Base-by-base conservation (phyloP, 1,140 invertebrate genomes). In the Drosophila arizonae region DNA sequence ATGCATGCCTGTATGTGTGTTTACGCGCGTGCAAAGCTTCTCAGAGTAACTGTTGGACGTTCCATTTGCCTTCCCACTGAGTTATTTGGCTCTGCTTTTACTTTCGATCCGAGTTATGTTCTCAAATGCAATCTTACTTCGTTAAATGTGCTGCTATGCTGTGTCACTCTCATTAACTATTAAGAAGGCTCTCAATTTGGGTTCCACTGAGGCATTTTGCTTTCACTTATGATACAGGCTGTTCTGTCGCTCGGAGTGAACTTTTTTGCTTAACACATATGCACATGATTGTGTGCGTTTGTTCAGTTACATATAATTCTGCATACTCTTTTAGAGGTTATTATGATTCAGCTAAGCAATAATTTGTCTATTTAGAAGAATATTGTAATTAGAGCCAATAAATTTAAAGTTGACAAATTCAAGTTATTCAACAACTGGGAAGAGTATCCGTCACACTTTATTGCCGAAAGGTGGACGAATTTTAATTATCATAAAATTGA, bases 401-500 rank as follows among this genome's bases (percentile, higher is more conserved):
- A 24, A 24, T 1, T 24, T 24, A 24, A 2, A 24, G 21, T 24
- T 24, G 21, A 24, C 21, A 24, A 24, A 24, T 24, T 24, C 1
- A 24, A 24, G 21, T 36, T 10, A 36, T 36, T 36, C 2, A 36
- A 9, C 8, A 36, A 8, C 9, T 36, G 33, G 11, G 36, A 46
- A 4, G 0, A 46, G 17, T 6, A 17, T 6, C n/a, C n/a, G 43
- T 21, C 15, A 46, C 5, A 46, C 6, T 15, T 46, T 46, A 46
- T 46, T 46, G 43, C n/a, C 43, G 17, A 58, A 48, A 43, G 46
- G n/a, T 36, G 21, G 41, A 50, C 65, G 13, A 26, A 33, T 65
- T 74, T 72, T 65, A 78, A 78, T 81, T 82, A 78, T 55, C 45
- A 39, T 50, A 45, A 39, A 57, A 51, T 57, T 52, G 33, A 43